Evolutionary conservation across 2,113 vertebrate species (phyloP).

Genomic region (Atherinomorus stipes): DNA sequence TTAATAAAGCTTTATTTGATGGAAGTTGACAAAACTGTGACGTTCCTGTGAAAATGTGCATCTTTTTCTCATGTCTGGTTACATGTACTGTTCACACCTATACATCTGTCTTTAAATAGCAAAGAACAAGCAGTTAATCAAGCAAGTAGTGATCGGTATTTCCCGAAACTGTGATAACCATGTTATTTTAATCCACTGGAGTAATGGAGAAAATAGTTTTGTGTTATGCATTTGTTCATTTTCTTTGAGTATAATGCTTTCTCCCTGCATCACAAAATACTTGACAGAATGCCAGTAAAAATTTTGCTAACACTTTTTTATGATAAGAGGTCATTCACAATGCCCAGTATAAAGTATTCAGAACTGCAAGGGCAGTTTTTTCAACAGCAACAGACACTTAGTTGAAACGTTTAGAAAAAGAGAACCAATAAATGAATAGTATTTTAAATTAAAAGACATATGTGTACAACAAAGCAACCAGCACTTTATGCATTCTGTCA

Average conservation of each 20-base stretch:
- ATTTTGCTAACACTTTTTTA: constrained; percentile 65
- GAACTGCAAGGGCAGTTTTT: not conserved
- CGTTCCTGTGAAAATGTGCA: constrained; percentile 58
- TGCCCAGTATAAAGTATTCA: constrained; percentile 70
- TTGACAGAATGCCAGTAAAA: constrained; percentile 74
- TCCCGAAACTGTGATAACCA: no score
- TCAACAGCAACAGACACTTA: no score
- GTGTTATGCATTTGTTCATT: not conserved
- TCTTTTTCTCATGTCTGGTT: constrained; percentile 28
- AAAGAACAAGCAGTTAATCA: not conserved
- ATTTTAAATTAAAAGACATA: not conserved
- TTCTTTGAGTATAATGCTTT: constrained; percentile 9
- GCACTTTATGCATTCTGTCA: not conserved
- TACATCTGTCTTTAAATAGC: constrained; percentile 29
- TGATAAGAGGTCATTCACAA: constrained; percentile 68
- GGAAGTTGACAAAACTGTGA: constrained; percentile 66
- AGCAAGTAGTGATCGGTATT: not conserved
- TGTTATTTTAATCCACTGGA: constrained; percentile 22
- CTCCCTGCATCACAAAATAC: constrained; percentile 67
- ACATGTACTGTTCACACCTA: constrained; percentile 36
- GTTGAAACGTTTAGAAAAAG: no score
- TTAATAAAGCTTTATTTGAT: constrained; percentile 73
- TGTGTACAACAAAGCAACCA: not conserved
- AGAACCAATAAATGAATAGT: not conserved
- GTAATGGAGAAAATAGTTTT: not conserved